A percentile compares a stretch with the other conserved stretches of the same genome.
Evolutionary conservation across 2,888 invertebrate species (phyloP).

Genomic region (Patella caerulea): DNA sequence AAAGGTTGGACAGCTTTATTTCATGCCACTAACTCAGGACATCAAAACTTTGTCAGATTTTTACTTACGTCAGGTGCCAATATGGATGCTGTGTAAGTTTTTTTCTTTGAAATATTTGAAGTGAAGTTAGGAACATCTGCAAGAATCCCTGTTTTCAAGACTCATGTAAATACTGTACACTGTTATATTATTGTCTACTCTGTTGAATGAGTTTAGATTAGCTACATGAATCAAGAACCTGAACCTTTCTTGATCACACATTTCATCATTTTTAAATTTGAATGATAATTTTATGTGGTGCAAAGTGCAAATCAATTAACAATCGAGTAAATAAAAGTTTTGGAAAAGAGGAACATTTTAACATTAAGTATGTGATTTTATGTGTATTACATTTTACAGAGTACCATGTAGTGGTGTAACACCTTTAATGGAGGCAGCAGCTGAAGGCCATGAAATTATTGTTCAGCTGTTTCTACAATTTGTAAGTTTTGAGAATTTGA

Average conservation of each 20-base stretch:
- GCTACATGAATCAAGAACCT: too few species aligned
- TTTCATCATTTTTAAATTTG: too few species aligned
- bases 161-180: too few species aligned
- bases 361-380: neutral
- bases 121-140: too few species aligned
- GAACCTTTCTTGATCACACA: neutral
- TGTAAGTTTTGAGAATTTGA: slow-evolving; percentile 52
- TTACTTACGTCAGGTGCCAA: slow-evolving; percentile 70
- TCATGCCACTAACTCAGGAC: slow-evolving; percentile 72
- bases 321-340: too few species aligned
- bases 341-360: neutral
- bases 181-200: too few species aligned
- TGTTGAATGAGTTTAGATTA: too few species aligned
- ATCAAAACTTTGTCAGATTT: slow-evolving; percentile 71
- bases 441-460: slow-evolving; percentile 71
- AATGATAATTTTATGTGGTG: neutral
- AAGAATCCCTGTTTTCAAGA: too few species aligned
- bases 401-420: slow-evolving; percentile 69
- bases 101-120: neutral
- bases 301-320: neutral
- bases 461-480: slow-evolving; percentile 70
- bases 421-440: slow-evolving; percentile 71
- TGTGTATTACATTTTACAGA: slow-evolving; percentile 48
- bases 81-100: slow-evolving; percentile 67
- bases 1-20: slow-evolving; percentile 72